Base-by-base conservation (phyloP, 2,797 vertebrate genomes). In the Microctenopoma lineatum region DNA sequence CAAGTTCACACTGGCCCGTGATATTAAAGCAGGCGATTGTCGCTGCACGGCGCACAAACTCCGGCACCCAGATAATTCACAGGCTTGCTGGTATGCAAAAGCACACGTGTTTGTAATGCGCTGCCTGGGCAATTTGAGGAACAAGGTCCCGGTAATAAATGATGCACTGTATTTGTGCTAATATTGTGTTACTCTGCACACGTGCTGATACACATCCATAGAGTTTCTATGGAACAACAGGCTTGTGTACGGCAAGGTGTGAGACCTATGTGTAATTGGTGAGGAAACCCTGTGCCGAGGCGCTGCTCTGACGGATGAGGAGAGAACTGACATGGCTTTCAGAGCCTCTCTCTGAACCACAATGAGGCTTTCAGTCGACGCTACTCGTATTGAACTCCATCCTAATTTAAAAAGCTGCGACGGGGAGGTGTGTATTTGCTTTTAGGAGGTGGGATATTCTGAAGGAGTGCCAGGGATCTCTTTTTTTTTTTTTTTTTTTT, bases 401-500 rank as follows among this genome's bases (percentile, higher is more conserved):
- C 83, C 89, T 81, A 83, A 85, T 84, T 88, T 80, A 88, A 89
- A 86, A 84, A 83, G 79, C 66, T 50, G 15, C 41, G 47, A 73
- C 51, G 63, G 51, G 75, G 84, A 48, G 70, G 67, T n/a, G 60
- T 8, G 73, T 88, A 59, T 91, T 92, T 89, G 75, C 84, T 86
- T 89, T 89, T 59, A 66, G 77, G 81, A 88, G 79, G 85, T 87
- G 85, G 84, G 77, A 89, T 81, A 88, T 90, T 89, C 81, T 84
- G 0, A 66, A 80, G 82, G 84, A 87, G 81, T 70, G 83, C 79
- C 85, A 83, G 52, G 48, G 65, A 87, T 87, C 74, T 84, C 2
- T 21, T 21, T 21, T 21, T 21, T 21, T 21, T 21, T 21, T 21
- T 21, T 21, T 21, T 29, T 29, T 64, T 60, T 81, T 87, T 41